Conservation (phyloP, 1,140 invertebrate genomes). For the Lepidotrigona ventralis region DNA sequence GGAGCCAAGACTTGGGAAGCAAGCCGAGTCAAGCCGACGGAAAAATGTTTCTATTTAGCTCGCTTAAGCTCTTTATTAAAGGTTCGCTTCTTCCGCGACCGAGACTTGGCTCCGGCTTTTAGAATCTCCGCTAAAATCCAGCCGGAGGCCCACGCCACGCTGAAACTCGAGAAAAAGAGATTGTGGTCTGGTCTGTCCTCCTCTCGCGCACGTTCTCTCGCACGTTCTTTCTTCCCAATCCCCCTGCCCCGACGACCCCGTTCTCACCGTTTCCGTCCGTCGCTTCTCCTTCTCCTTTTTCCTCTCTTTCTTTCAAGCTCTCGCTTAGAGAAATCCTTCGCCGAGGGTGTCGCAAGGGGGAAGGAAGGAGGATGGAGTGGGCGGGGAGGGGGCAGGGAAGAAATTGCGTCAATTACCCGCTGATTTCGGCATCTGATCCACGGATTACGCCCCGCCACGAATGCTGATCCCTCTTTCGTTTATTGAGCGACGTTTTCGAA, state of each 20-base stretch:
- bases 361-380: constrained; percentile 11
- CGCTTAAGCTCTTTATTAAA: constrained; percentile 77
- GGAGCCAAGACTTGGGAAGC: constrained; percentile 62
- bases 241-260: background rate
- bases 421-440: constrained; percentile 76
- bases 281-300: constrained; percentile 24
- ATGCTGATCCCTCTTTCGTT: constrained; percentile 72
- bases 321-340: constrained; percentile 37
- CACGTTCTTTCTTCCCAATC: constrained; percentile 14
- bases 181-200: constrained; percentile 59
- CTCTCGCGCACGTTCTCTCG: background rate
- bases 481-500: constrained; percentile 70
- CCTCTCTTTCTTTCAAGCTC: constrained; percentile 21
- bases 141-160: constrained; percentile 15
- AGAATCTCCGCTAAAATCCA: constrained; percentile 53
- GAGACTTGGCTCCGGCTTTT: constrained; percentile 47
- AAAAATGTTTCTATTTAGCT: constrained; percentile 79
- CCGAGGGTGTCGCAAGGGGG: background rate
- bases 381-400: constrained; percentile 53
- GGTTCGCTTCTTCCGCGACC: constrained; percentile 63
- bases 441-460: constrained; percentile 74
- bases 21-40: constrained; percentile 67
- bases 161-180: constrained; percentile 58
- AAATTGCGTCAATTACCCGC: constrained; percentile 80
- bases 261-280: constrained; percentile 28